Base-by-base conservation (phyloP, 2,113 vertebrate species). In the Centropristis striata region DNA sequence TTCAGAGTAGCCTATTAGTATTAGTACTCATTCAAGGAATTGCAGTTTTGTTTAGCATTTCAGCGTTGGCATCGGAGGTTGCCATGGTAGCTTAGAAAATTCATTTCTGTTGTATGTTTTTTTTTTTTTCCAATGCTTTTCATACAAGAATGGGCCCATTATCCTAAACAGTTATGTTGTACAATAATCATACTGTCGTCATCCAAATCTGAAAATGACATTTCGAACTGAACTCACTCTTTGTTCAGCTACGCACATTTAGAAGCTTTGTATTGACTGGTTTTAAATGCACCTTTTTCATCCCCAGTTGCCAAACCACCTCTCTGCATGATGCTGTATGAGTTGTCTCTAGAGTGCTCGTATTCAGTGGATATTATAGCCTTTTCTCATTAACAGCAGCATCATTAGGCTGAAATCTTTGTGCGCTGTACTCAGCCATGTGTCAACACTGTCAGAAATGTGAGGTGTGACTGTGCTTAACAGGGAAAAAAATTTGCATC, bases 341-440 rank as follows among this genome's bases (percentile, higher is more conserved):
- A 42, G 21, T 5, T 14, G 32, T n/a, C 46, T 37, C 39, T 20
- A 44, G 3, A 10, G 8, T 23, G 75, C 64, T 69, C 20, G 7
- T 18, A 28, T 70, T 80, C 60, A 60, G 23, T 25, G 57, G 71
- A 85, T 16, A 9, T 72, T 84, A 80, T 83, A 80, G n/a, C n/a
- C n/a, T n/a, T n/a, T n/a, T n/a, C 86, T 92, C 90, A 93, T 93
- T 90, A 94, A 69, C 13, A 14, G 64, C 70, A 54, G 68, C 81
- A 72, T 90, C 85, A 88, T 92, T 93, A 91, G 50, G 81, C 80
- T 58, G 84, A 81, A 85, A 46, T 57, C 59, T 86, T 47, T 68
- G 69, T 75, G 82, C 79, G 78, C 51, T 53, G 58, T 28, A 47
- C 68, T 80, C 85, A 78, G 65, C 71, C 73, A 27, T 75, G 86